Evolutionary conservation across 2,113 vertebrate genomes (phyloP).

Genomic region (Opisthocomus hoazin): DNA sequence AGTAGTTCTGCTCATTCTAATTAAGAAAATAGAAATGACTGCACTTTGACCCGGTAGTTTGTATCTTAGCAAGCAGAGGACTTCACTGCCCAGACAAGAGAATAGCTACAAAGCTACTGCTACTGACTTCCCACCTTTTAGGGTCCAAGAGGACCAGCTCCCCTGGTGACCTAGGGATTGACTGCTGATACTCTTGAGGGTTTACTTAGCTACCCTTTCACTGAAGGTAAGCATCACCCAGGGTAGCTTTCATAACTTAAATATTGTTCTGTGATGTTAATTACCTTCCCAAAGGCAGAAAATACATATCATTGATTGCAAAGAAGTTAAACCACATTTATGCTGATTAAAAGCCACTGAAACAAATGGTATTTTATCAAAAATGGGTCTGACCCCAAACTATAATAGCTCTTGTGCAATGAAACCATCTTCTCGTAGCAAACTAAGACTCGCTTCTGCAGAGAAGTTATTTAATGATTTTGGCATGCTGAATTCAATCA

Average conservation of each 20-base stretch:
- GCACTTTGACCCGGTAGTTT: not conserved
- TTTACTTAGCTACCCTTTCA: not conserved
- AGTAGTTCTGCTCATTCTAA: not conserved
- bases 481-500: not conserved
- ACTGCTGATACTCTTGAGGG: not conserved
- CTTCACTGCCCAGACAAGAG: not conserved
- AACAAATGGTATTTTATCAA: not conserved
- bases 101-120: not conserved
- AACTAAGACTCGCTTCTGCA: not conserved
- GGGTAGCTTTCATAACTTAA: not conserved
- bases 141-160: not conserved
- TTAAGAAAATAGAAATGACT: not conserved
- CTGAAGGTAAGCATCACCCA: not conserved
- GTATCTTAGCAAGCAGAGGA: not conserved
- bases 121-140: not conserved
- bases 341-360: not conserved
- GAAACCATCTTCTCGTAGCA: not conserved
- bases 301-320: not conserved
- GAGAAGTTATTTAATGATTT: not conserved
- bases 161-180: not conserved
- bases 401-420: not conserved
- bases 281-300: not conserved
- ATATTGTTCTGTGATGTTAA: not conserved
- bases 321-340: not conserved
- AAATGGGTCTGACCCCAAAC: not conserved